Percentiles rank a stretch among this genome's conserved stretches.
These are phyloP conservation scores for Sylvilagus floridanus DNA, from an alignment of 2,797 vertebrate species.

Conservation along the genomic window DNA sequence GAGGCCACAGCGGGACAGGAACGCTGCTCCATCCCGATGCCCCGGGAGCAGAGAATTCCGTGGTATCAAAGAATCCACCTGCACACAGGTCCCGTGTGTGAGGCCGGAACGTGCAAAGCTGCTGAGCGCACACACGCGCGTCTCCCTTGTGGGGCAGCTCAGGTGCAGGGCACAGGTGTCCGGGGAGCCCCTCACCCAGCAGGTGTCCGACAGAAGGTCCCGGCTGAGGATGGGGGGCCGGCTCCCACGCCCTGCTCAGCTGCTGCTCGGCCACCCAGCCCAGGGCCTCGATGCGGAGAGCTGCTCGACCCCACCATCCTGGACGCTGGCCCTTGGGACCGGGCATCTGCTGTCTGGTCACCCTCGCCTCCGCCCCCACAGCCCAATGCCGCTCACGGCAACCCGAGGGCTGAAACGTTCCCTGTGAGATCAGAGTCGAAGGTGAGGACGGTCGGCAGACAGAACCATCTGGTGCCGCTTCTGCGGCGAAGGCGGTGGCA, in stretches of 20 bases:
- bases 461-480: neutral
- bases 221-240: neutral
- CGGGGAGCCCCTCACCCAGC: neutral
- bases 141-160: neutral
- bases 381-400: rapidly evolving
- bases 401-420: neutral
- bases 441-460: rapidly evolving
- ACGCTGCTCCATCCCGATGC: neutral
- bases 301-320: rapidly evolving
- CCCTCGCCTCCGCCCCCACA: rapidly evolving
- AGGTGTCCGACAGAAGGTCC: too few relatives aligned
- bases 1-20: neutral
- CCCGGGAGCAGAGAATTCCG: neutral
- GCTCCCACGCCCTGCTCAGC: neutral
- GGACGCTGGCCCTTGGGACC: neutral
- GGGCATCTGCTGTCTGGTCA: rapidly evolving
- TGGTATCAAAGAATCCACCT: neutral
- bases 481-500: rapidly evolving
- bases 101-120: rapidly evolving
- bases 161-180: neutral
- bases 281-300: neutral
- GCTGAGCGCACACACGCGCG: rapidly evolving
- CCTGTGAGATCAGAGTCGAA: neutral
- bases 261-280: neutral
- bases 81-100: rapidly evolving